Evolutionary conservation across 92 coral and sea anemone species (phyloP), one percentile per base, ranked within the genome.

Genomic region (Palythoa heliodiscus): DNA sequence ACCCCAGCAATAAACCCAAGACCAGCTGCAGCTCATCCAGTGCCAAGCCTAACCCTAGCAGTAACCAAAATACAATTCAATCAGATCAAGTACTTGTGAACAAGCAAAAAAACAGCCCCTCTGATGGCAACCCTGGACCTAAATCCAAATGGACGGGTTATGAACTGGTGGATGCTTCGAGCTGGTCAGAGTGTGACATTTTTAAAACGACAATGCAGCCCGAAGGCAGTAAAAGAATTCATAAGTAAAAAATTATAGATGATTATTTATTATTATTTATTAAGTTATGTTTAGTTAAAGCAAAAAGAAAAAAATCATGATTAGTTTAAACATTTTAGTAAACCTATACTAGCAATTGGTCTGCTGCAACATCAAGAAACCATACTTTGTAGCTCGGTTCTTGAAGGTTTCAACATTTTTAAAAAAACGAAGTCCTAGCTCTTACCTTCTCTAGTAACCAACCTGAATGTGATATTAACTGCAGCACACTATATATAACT

Each of bases 381-480:
- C 70, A 64, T 25, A 64, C 70, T 64, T 64, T 64, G 70, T 64
- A 64, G 70, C 70, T 64, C 23, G 70, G 70, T 64, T 64, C 29
- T 64, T 23, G 70, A 64, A 64, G 70, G 17, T 64, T 64, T 64
- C 70, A 64, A 64, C 70, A 64, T 19, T 64, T 64, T 64, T 23
- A 19, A 64, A 64, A 64, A 64, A 64, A 43, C 60, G 60, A 64
- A 64, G 70, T 64, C 70, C 70, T 23, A 64, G 70, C 70, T 64
- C 70, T 64, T 19, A 19, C 29, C 70, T 64, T 19, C 70, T 64
- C 70, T 64, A 64, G 70, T 5, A 64, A 64, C 70, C 23, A 64
- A 64, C 70, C 70, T 19, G 29, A 19, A 64, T 64, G 70, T 64
- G 70, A 64, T 19, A 64, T 64, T 64, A 17, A 64, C 70, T 19